Evolutionary conservation across 1,140 invertebrate species (phyloP).

Genomic region (Meloidogyne chitwoodi): DNA sequence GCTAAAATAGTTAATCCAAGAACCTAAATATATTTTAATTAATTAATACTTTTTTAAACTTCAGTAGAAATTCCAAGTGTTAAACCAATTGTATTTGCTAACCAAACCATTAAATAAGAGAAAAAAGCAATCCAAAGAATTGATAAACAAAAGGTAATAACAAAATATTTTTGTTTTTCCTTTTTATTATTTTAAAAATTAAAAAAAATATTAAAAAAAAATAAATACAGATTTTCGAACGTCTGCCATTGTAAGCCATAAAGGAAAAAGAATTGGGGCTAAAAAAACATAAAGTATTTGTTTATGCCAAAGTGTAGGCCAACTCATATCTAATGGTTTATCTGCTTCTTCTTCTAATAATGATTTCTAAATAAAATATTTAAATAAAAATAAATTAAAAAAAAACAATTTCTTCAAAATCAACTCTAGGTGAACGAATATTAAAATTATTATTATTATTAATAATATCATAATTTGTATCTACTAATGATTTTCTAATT

Average conservation of each 20-base stretch:
- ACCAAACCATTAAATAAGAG: slow-evolving; percentile 63
- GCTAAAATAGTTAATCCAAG: slow-evolving; percentile 64
- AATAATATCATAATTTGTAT: background rate
- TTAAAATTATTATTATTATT: background rate
- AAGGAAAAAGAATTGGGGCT: slow-evolving; percentile 85
- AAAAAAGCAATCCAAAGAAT: slow-evolving; percentile 69
- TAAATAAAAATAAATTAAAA: background rate
- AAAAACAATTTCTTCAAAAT: slow-evolving; percentile 30
- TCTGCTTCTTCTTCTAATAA: slow-evolving; percentile 62
- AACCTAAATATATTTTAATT: slow-evolving; percentile 33
- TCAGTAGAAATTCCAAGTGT: slow-evolving; percentile 62
- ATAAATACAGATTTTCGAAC: slow-evolving; percentile 60
- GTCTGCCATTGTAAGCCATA: slow-evolving; percentile 74
- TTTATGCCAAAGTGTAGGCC: slow-evolving; percentile 73
- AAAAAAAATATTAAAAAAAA: background rate
- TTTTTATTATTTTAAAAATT: background rate
- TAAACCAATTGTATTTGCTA: slow-evolving; percentile 62
- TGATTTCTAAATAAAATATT: slow-evolving; percentile 3
- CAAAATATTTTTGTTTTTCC: background rate
- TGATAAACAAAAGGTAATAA: background rate
- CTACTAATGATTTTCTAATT: background rate
- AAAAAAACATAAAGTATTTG: slow-evolving; percentile 83
- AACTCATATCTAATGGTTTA: slow-evolving; percentile 65
- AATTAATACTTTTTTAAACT: slow-evolving; percentile 1
- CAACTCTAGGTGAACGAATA: slow-evolving; percentile 41